Conservation (phyloP, 2,888 invertebrate species). For the Acanthoscelides obtectus region DNA sequence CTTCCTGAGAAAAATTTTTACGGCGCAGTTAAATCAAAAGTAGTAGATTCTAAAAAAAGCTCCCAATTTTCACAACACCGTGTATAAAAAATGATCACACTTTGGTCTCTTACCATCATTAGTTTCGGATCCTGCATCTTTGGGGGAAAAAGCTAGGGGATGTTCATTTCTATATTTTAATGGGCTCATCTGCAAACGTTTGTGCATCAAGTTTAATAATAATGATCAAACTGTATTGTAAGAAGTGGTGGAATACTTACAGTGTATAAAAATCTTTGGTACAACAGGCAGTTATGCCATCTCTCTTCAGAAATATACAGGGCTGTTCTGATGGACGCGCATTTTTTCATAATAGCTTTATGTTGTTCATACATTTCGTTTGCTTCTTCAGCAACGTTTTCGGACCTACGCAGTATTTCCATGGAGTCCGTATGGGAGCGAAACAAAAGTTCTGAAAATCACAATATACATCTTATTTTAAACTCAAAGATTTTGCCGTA, state of each 20-base stretch:
- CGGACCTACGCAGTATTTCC: conserved; percentile 51
- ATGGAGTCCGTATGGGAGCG: conserved; percentile 59
- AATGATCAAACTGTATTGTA: too few species aligned
- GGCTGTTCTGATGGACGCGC: conserved; percentile 41
- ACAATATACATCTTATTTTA: too few species aligned
- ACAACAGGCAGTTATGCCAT: conserved; percentile 59
- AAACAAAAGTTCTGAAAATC: conserved; percentile 49
- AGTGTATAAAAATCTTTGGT: conserved; percentile 63
- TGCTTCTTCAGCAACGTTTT: conserved; percentile 47
- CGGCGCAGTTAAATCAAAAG: too few species aligned
- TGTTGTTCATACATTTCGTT: conserved; percentile 47
- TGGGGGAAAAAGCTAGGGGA: background rate
- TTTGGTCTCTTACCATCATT: too few species aligned
- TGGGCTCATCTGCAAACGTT: background rate
- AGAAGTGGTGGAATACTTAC: conserved; percentile 44
- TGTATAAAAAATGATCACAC: too few species aligned
- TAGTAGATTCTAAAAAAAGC: too few species aligned
- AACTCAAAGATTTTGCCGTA: too few species aligned
- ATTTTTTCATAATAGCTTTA: conserved; percentile 47
- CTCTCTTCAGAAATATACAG: conserved; percentile 59
- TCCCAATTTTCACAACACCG: too few species aligned
- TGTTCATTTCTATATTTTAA: background rate
- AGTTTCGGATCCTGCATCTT: too few species aligned
- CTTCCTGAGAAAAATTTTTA: too few species aligned
- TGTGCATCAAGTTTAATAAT: too few species aligned